Base-by-base conservation (phyloP, 2,888 invertebrate species). In the Phrixothrix hirtus region DNA sequence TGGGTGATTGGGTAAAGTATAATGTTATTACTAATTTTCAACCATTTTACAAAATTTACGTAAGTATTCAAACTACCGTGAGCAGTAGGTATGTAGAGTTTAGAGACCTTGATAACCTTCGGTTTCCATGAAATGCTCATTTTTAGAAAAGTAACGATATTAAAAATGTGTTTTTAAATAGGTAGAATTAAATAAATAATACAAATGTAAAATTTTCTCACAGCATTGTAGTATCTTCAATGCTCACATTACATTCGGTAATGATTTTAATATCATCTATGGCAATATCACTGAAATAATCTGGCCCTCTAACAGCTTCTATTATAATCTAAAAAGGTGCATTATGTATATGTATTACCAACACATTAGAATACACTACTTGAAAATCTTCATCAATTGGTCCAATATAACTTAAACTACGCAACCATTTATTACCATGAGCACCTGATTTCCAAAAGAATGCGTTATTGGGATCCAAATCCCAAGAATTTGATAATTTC, bases 181-280 rank as follows among this genome's bases (percentile, higher is more conserved):
- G n/a, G n/a, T n/a, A n/a, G 12, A 21, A 26, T 15, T 37, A 1
- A 14, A 37, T 11, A 21, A 16, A 16, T 11, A n/a, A 13, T 26
- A 14, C 17, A 14, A 21, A 36, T 10, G 10, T 15, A 1, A 68
- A 65, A 59, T 65, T 10, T 58, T 10, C 59, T 65, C 6, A 48
- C 48, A 16, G 32, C 70, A 60, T 59, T 0, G 74, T 75, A 1
- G 74, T 75, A 1, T 64, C 63, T 21, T 3, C 7, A 21, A 21
- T 21, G 1, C 74, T 72, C 0, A 59, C 59, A 0, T 62, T 68
- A 61, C 88, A 88, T 51, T 84, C 79, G 0, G 77, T 75, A 16
- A 85, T 75, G 17, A 92, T 75, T 4, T 81, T 79, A 0, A 92
- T 83, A 68, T 93, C 92, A 61, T 93, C 92, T 9, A 92, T 81